These are phyloP conservation scores for Euplagia quadripunctaria DNA, from an alignment of 2,888 invertebrate genomes.

Conservation along the genomic window DNA sequence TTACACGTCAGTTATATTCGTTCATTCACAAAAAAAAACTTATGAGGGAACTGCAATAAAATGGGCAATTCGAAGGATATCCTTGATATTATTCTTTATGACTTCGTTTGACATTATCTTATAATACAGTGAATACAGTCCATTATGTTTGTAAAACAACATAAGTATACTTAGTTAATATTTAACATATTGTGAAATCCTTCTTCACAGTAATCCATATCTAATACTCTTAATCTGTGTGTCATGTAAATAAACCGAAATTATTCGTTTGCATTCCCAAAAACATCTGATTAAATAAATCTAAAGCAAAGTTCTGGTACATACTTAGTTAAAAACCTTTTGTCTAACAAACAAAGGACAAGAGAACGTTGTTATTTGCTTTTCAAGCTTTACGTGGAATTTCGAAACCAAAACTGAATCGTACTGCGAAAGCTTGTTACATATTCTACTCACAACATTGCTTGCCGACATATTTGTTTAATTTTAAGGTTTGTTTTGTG, in stretches of 20 bases:
- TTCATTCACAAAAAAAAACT: no score
- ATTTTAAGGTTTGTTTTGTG: background rate
- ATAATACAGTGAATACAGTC: background rate
- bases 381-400: slow-evolving; percentile 40
- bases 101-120: background rate
- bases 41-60: no score
- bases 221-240: slow-evolving; percentile 57
- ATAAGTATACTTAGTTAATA: background rate
- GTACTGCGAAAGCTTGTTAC: slow-evolving; percentile 13
- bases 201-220: slow-evolving; percentile 51
- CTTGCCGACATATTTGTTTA: background rate
- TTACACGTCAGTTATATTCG: no score
- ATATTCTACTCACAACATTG: background rate
- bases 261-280: slow-evolving; percentile 65
- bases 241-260: slow-evolving; percentile 58
- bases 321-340: slow-evolving; percentile 57
- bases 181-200: slow-evolving; percentile 43
- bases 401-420: slow-evolving; percentile 24
- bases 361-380: slow-evolving; percentile 36
- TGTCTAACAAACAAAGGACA: slow-evolving; percentile 51
- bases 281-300: slow-evolving; percentile 84
- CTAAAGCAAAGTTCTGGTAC: slow-evolving; percentile 64
- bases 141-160: background rate
- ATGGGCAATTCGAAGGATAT: no score
- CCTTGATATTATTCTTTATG: background rate